phyloP scores from a whole-genome alignment of 2,113 vertebrate species.

The Poicephalus gulielmi region DNA sequence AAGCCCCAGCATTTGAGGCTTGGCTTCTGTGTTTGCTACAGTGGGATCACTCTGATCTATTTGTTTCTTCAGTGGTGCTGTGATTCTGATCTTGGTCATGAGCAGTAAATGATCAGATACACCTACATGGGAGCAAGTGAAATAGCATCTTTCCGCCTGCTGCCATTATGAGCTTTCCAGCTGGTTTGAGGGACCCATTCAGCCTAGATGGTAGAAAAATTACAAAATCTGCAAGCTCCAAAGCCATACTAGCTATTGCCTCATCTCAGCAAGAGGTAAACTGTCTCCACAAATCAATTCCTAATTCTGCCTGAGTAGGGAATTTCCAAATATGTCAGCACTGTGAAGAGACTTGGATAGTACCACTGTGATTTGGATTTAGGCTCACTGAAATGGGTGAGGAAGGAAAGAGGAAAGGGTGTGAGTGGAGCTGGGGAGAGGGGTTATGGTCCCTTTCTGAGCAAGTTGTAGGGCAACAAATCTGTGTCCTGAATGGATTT shows the following conservation, averaged over 20 bases:
- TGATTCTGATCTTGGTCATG: background rate
- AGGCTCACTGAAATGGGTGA: background rate
- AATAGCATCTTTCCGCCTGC: background rate
- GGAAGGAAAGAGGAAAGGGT: background rate
- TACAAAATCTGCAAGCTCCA: background rate
- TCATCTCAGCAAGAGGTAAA: background rate
- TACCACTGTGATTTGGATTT: background rate
- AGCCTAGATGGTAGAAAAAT: background rate
- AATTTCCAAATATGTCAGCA: background rate
- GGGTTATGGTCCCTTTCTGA: background rate
- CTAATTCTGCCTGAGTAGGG: background rate
- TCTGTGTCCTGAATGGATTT: background rate
- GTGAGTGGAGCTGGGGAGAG: background rate
- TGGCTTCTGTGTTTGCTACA: background rate
- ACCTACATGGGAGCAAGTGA: background rate
- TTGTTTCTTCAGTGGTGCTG: background rate
- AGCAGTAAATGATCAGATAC: background rate
- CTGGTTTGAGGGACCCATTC: background rate
- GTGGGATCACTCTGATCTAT: rapidly evolving
- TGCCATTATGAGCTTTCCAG: background rate
- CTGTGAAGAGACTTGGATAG: background rate
- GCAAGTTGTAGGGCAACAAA: background rate
- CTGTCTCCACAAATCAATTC: background rate
- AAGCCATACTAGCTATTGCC: background rate
- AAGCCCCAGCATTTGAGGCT: rapidly evolving